phyloP scores from a whole-genome alignment of 2,888 invertebrate species.

The Chrysopilus asiliformis region DNA sequence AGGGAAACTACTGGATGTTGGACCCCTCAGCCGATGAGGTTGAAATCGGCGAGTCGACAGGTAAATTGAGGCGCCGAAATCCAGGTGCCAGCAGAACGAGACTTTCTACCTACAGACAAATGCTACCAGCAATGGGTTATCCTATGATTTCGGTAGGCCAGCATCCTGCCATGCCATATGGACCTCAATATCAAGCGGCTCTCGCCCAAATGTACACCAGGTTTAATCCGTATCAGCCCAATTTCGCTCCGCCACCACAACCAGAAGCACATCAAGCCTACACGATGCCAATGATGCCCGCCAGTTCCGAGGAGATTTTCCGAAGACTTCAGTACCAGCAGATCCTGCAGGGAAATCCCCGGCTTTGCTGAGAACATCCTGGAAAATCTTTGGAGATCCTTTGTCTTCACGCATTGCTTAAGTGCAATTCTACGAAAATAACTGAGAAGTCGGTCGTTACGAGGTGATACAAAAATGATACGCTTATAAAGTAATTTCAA shows the following conservation, averaged over 20 bases:
- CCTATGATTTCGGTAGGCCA: constrained; percentile 46
- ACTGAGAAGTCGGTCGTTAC: no score
- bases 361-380: no score
- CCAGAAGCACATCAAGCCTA: constrained; percentile 17
- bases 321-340: constrained; percentile 19
- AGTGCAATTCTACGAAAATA: no score
- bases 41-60: constrained; percentile 89
- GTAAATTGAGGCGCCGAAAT: constrained; percentile 71
- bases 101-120: constrained; percentile 71
- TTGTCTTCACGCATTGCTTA: no score
- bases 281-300: constrained; percentile 21
- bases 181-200: constrained; percentile 41
- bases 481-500: no score
- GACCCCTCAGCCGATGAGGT: constrained; percentile 89
- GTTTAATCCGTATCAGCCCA: constrained; percentile 45
- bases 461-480: no score
- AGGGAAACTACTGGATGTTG: constrained; percentile 97
- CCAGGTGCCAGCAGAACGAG: constrained; percentile 77
- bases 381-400: no score
- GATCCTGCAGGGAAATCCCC: no score
- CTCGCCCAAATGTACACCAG: constrained; percentile 54
- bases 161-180: constrained; percentile 44
- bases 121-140: constrained; percentile 34
- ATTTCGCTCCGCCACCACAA: constrained; percentile 28
- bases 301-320: neutral